Evolutionary conservation across 2,113 vertebrate genomes (phyloP), one percentile per base, ranked within the genome.

Genomic region (Amphiprion percula): DNA sequence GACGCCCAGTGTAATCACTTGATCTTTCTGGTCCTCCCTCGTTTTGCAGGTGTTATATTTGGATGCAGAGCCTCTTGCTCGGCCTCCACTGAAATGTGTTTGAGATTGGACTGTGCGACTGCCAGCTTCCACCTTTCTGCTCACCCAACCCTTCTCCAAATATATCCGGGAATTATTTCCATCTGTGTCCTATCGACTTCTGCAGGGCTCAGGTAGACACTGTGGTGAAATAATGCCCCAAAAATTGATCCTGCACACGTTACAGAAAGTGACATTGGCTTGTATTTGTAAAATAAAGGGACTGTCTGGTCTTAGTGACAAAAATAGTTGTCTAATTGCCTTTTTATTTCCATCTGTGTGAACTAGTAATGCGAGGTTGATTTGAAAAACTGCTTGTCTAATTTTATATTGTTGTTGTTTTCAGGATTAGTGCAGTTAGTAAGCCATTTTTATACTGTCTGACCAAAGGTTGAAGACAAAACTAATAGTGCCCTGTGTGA

Each of bases 41-140:
- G n/a, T 90, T 87, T 89, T 66, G 83, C 90, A 90, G 88, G 90
- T 93, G 86, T 94, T 94, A 87, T 77, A 90, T 90, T 91, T 91
- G 82, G 87, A 91, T 64, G 47, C 68, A 28, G 64, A 77, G 33
- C 30, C 75, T 74, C 64, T 77, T 19, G 0, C 69, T 54, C 53
- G 62, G 66, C 46, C 77, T 74, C 72, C 52, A 76, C 77, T 54
- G 79, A 84, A 89, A 80, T 59, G 52, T 12, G 19, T 74, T 66
- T 82, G 67, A 71, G 49, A 82, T 63, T 73, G 76, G 69, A 12
- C 55, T 2, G 26, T 73, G 28, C 65, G 56, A 19, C 73, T 74
- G 71, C 79, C 84, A 87, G 77, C 73, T 63, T 81, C 65, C 62
- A 80, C 72, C 58, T 79, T 68, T 66, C 37, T 55, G n/a, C 56